Conservation (phyloP, 2,797 vertebrate species). For the Cuculus canorus region DNA sequence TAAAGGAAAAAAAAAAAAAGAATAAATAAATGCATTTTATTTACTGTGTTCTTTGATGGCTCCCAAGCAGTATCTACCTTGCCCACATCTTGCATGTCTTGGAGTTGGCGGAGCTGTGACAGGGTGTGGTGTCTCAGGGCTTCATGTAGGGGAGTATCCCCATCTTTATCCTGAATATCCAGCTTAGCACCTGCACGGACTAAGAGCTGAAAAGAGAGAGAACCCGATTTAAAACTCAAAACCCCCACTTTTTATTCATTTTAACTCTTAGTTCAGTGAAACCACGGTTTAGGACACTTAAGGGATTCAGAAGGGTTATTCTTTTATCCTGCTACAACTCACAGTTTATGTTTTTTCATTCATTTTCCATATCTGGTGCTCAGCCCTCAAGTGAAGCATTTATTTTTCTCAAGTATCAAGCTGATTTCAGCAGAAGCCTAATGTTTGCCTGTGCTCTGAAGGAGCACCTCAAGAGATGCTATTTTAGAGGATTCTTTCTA, state of each 20-base stretch:
- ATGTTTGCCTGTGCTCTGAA: background rate
- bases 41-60: conserved; percentile 98
- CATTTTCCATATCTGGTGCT: background rate
- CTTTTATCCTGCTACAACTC: background rate
- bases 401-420: background rate
- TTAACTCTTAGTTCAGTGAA: background rate
- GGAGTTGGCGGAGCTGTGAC: conserved; percentile 96
- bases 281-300: background rate
- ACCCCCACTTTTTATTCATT: background rate
- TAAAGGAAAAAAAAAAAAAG: background rate
- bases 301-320: background rate
- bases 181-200: conserved; percentile 97
- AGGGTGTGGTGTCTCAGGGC: conserved; percentile 97
- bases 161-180: conserved; percentile 99
- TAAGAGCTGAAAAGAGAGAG: conserved; percentile 84
- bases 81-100: conserved; percentile 99
- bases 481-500: background rate
- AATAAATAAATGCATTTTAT: conserved; percentile 71
- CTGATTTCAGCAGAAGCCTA: background rate
- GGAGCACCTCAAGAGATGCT: background rate
- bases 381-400: background rate
- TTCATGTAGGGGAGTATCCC: conserved; percentile 97
- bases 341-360: background rate
- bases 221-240: background rate
- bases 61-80: conserved; percentile 98